Percentiles rank a stretch among this genome's conserved stretches.
These are phyloP conservation scores for Leptestheria dahalacensis DNA, from an alignment of 1,140 invertebrate genomes.

Conservation along the genomic window DNA sequence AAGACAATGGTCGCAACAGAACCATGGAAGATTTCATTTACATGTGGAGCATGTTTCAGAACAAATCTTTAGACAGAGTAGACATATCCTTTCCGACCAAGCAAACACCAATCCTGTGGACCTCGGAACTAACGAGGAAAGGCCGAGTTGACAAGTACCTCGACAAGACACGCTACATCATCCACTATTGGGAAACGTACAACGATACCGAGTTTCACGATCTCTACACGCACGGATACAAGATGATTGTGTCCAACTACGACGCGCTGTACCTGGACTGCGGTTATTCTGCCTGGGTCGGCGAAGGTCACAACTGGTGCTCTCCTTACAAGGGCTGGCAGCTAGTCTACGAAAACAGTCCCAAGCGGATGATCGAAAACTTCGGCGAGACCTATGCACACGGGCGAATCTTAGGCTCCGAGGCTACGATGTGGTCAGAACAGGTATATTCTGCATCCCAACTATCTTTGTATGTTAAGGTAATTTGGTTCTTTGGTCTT, in stretches of 20 bases:
- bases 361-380: slow-evolving; percentile 43
- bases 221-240: slow-evolving; percentile 4
- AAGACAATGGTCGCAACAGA: slow-evolving; percentile 40
- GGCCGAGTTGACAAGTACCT: neutral
- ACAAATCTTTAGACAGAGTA: slow-evolving; percentile 8
- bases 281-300: slow-evolving; percentile 5
- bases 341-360: slow-evolving; percentile 60
- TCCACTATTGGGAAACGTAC: slow-evolving; percentile 12
- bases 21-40: slow-evolving; percentile 43
- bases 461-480: too few species aligned
- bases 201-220: slow-evolving; percentile 5
- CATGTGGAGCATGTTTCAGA: slow-evolving; percentile 39
- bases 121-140: slow-evolving; percentile 4
- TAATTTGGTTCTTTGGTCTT: too few species aligned
- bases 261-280: slow-evolving; percentile 11
- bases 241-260: slow-evolving; percentile 10
- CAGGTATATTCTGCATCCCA: too few species aligned
- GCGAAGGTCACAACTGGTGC: slow-evolving; percentile 34
- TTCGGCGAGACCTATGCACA: slow-evolving; percentile 25
- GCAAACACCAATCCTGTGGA: slow-evolving; percentile 8
- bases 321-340: slow-evolving; percentile 78
- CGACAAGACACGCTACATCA: slow-evolving; percentile 11
- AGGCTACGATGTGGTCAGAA: slow-evolving; percentile 66
- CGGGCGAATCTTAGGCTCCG: slow-evolving; percentile 43
- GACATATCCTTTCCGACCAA: neutral